Conservation (phyloP, 2,113 vertebrate genomes). For the Leptodactylus fuscus region DNA sequence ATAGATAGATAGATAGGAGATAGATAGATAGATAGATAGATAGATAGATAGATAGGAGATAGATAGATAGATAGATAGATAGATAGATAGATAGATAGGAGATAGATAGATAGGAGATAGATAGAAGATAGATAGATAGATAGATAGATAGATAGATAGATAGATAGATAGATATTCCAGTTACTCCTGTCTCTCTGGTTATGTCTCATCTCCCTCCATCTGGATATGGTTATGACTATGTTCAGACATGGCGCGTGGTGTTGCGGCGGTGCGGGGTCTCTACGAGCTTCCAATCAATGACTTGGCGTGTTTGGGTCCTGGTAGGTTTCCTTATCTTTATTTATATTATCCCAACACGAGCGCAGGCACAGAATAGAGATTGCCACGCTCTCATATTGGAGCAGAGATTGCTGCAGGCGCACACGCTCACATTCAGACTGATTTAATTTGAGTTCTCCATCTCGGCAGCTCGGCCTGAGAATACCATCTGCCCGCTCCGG, state of each 20-base stretch:
- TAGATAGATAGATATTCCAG: too few species aligned
- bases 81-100: too few species aligned
- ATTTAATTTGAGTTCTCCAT: slow-evolving; percentile 83
- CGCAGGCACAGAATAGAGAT: slow-evolving; percentile 66
- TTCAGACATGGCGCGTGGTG: not conserved
- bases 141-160: too few species aligned
- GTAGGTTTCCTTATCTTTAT: slow-evolving; percentile 24
- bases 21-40: too few species aligned
- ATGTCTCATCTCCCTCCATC: too few species aligned
- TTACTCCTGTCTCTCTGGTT: too few species aligned
- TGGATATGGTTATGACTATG: not conserved
- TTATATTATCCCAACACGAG: slow-evolving; percentile 33
- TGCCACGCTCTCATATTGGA: slow-evolving; percentile 73
- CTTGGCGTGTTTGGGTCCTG: slow-evolving; percentile 23
- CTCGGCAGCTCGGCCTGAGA: slow-evolving; percentile 76
- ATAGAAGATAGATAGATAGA: too few species aligned
- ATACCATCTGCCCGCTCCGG: slow-evolving; percentile 79
- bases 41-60: too few species aligned
- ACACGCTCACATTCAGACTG: slow-evolving; percentile 77
- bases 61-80: too few species aligned
- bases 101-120: too few species aligned
- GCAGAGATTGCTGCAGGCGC: slow-evolving; percentile 78
- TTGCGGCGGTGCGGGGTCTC: too few species aligned
- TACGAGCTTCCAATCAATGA: slow-evolving; percentile 1
- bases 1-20: too few species aligned